phyloP scores from a whole-genome alignment of 2,113 vertebrate genomes.

The Fulmarus glacialis region DNA sequence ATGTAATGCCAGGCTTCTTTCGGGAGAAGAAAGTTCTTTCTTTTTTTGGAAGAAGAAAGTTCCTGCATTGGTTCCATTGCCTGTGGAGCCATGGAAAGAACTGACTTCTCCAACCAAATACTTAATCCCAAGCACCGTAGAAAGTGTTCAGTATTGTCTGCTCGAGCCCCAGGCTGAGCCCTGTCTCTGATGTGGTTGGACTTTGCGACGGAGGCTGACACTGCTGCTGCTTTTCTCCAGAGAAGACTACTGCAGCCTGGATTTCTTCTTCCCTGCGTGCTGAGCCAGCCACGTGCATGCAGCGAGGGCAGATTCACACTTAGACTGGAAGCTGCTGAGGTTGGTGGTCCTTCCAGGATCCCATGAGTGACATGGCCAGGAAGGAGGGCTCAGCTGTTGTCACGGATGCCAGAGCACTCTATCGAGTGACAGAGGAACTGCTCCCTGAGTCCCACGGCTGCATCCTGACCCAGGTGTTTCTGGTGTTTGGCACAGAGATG shows the following conservation, averaged over 20 bases:
- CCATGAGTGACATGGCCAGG: not conserved
- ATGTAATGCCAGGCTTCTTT: not conserved
- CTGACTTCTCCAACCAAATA: not conserved
- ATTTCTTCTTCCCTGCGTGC: not conserved
- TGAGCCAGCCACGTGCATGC: fast-evolving
- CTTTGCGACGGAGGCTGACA: not conserved
- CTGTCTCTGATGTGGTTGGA: not conserved
- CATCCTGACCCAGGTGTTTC: not conserved
- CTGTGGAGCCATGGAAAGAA: not conserved
- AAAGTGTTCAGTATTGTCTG: fast-evolving
- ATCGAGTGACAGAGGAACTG: fast-evolving
- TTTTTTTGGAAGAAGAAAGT: not conserved
- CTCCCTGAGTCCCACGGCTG: fast-evolving
- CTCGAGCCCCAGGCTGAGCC: not conserved
- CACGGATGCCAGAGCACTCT: fast-evolving
- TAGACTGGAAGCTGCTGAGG: not conserved
- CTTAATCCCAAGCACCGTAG: not conserved
- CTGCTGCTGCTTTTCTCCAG: not conserved
- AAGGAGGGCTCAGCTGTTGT: not conserved
- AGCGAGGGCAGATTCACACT: not conserved
- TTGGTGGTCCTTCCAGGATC: not conserved
- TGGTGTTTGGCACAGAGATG: not conserved
- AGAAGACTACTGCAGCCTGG: not conserved
- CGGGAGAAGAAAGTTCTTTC: not conserved
- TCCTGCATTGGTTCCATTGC: not conserved